Conservation (phyloP, 2,888 invertebrate species). For the Crioceris asparagi region DNA sequence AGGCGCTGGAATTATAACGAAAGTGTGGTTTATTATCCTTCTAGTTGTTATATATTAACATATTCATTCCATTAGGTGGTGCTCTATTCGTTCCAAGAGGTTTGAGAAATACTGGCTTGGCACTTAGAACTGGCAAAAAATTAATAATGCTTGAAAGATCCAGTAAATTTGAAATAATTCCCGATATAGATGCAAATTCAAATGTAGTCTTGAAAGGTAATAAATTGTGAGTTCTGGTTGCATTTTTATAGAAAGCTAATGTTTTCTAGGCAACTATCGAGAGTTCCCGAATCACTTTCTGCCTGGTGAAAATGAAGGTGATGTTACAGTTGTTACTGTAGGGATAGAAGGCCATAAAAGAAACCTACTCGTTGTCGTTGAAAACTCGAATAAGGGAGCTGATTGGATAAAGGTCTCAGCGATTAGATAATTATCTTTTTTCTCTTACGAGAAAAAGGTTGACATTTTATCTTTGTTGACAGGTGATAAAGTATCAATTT, state of each 20-base stretch:
- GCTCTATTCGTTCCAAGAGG: constrained; percentile 31
- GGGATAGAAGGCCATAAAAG: constrained; percentile 26
- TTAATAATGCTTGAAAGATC: constrained; percentile 29
- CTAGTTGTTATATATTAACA: too few species aligned
- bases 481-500: too few species aligned
- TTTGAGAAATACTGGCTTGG: constrained; percentile 28
- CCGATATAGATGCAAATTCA: neutral
- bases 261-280: constrained; percentile 10
- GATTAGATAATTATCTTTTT: too few species aligned
- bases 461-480: too few species aligned
- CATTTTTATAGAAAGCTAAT: too few species aligned
- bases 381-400: neutral
- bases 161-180: too few species aligned
- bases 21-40: too few species aligned
- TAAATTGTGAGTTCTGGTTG: too few species aligned
- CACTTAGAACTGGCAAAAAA: constrained; percentile 33
- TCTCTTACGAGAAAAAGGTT: too few species aligned
- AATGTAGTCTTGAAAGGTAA: neutral
- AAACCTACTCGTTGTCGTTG: constrained; percentile 35
- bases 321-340: constrained; percentile 32
- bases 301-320: constrained; percentile 27
- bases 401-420: constrained; percentile 38
- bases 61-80: too few species aligned
- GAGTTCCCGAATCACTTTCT: constrained; percentile 27
- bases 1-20: too few species aligned